phyloP scores from a whole-genome alignment of 2,888 invertebrate genomes.

The Thyatira batis region DNA sequence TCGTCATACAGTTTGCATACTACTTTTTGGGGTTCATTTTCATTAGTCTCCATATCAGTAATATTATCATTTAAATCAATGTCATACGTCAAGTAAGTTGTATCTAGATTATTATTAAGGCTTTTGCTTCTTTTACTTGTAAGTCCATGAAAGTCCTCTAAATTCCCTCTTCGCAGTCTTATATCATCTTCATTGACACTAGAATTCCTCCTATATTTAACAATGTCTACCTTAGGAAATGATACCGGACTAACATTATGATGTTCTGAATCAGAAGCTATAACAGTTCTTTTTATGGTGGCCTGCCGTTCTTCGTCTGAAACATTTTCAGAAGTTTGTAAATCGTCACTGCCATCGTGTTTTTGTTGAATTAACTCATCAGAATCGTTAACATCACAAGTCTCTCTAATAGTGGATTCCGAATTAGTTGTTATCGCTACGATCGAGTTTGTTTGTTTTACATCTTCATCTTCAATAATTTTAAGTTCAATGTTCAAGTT shows the following conservation, averaged over 20 bases:
- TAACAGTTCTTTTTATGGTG: constrained; percentile 24
- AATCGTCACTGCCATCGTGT: constrained; percentile 14
- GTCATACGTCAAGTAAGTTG: constrained; percentile 61
- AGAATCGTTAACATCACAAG: constrained; percentile 11
- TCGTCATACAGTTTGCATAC: constrained; percentile 70
- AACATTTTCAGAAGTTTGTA: constrained; percentile 14
- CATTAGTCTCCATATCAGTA: constrained; percentile 53
- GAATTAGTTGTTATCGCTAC: constrained; percentile 13
- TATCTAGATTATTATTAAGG: constrained; percentile 60
- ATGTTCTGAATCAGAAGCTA: constrained; percentile 51
- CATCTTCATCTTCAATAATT: constrained; percentile 76
- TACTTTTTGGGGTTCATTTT: constrained; percentile 68
- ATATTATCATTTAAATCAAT: constrained; percentile 65
- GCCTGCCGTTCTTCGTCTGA: constrained; percentile 19
- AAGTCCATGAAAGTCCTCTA: constrained; percentile 69
- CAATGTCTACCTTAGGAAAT: constrained; percentile 70
- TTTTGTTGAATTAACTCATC: constrained; percentile 1
- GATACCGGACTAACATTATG: constrained; percentile 54
- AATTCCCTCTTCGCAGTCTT: constrained; percentile 65
- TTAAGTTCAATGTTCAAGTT: constrained; percentile 71
- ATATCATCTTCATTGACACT: constrained; percentile 76
- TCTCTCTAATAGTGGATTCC: constrained; percentile 15
- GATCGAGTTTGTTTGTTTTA: constrained; percentile 21
- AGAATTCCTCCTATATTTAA: constrained; percentile 70
- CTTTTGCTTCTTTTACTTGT: constrained; percentile 74